Conservation (phyloP, 2,888 invertebrate genomes). For the Lycophotia porphyrea region DNA sequence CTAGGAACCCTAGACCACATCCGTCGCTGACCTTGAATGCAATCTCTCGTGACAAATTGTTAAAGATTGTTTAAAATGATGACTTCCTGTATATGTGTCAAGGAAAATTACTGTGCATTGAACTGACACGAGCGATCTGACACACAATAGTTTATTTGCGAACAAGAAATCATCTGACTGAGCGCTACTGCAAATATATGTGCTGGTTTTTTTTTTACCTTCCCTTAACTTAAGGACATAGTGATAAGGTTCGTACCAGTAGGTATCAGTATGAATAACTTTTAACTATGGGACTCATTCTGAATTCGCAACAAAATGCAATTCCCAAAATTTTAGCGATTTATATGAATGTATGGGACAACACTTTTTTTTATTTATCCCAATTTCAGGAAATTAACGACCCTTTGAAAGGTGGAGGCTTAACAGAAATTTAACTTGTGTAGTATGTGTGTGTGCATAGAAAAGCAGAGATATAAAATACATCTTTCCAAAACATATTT, state of each 20-base stretch:
- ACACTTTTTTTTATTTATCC: not conserved
- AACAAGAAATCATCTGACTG: not conserved
- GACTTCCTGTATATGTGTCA: constrained; percentile 56
- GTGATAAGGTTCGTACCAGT: not conserved
- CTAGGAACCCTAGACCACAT: constrained; percentile 83
- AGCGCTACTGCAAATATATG: not conserved
- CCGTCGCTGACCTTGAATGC: constrained; percentile 34
- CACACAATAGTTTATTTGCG: constrained; percentile 19
- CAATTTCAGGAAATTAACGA: not conserved
- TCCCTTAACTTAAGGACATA: not conserved
- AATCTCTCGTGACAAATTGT: constrained; percentile 41
- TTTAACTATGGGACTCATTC: not conserved
- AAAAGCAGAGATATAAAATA: not conserved
- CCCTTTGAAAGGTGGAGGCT: no score
- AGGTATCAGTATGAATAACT: not conserved
- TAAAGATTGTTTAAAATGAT: constrained; percentile 51
- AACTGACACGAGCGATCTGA: constrained; percentile 12
- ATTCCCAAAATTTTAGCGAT: not conserved
- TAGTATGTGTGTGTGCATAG: not conserved
- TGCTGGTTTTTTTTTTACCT: not conserved
- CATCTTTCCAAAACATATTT: not conserved
- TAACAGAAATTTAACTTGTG: not conserved
- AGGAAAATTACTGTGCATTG: constrained; percentile 46
- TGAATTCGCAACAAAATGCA: not conserved
- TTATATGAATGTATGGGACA: not conserved